These are phyloP conservation scores for Lepidurus couesii DNA, from an alignment of 1,140 invertebrate species.

Conservation along the genomic window DNA sequence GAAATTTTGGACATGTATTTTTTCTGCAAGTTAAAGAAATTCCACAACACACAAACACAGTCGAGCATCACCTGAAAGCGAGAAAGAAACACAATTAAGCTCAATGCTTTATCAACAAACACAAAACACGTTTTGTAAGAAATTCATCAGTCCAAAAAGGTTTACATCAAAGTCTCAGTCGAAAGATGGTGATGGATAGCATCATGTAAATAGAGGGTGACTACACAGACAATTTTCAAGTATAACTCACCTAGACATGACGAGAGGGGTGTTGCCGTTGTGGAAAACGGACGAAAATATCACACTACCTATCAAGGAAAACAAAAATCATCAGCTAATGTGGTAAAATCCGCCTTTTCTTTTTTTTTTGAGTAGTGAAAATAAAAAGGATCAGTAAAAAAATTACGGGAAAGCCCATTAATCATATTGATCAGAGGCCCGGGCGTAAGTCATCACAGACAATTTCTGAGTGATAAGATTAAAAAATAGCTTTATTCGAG, in stretches of 20 bases:
- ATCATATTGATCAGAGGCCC: slow-evolving; percentile 16
- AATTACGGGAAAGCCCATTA: neutral
- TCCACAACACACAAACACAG: neutral
- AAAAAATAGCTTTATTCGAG: neutral
- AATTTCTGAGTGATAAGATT: neutral
- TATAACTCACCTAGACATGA: no score
- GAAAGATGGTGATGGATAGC: neutral
- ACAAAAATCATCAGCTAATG: no score
- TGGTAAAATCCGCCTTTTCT: neutral
- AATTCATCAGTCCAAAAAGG: neutral
- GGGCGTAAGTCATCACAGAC: neutral
- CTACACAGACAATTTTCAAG: neutral
- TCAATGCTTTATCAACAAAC: no score
- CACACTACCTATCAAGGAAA: no score
- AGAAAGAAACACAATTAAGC: no score
- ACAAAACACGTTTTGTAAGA: neutral
- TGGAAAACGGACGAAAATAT: no score
- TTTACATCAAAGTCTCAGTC: neutral
- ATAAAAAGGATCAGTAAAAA: neutral
- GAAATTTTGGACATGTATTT: neutral
- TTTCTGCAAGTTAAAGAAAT: neutral
- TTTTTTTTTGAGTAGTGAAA: neutral
- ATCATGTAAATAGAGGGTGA: neutral
- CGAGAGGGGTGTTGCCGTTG: no score
- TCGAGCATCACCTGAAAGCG: no score